These are phyloP conservation scores for Deroplatys truncata DNA, from an alignment of 2,888 invertebrate species.

Conservation along the genomic window DNA sequence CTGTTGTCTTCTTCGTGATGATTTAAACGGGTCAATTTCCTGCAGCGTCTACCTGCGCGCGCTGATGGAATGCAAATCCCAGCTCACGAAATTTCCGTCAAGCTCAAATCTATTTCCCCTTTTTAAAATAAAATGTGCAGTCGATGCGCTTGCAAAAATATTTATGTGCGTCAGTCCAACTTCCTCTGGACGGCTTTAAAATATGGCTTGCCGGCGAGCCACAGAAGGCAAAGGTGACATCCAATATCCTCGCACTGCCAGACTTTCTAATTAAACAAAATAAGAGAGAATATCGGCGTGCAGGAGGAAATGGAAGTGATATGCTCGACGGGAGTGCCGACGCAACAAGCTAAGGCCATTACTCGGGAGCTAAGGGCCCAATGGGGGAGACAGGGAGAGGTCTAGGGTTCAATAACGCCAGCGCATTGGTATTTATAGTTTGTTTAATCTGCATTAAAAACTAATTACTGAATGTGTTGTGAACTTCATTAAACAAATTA, in stretches of 20 bases:
- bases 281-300: slow-evolving; percentile 22
- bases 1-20: neutral
- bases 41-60: neutral
- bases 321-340: no score
- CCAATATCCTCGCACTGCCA: slow-evolving; percentile 28
- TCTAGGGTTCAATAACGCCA: no score
- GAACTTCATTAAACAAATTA: slow-evolving; percentile 28
- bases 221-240: slow-evolving; percentile 2
- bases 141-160: neutral
- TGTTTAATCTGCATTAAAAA: slow-evolving; percentile 12
- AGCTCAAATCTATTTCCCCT: slow-evolving; percentile 4
- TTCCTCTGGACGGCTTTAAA: neutral
- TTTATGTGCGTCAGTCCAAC: neutral
- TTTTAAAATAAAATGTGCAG: neutral
- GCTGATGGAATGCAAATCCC: slow-evolving; percentile 9
- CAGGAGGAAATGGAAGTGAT: no score
- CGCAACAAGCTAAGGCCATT: no score
- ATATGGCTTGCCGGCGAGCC: neutral
- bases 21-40: neutral
- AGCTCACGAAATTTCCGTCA: slow-evolving; percentile 7
- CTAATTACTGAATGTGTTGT: slow-evolving; percentile 12
- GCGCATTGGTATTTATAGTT: neutral
- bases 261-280: no score
- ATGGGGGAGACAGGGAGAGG: no score
- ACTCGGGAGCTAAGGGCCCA: no score